Percentiles rank a stretch among this genome's conserved stretches.
These are phyloP conservation scores for Alfaro cultratus DNA, from an alignment of 2,797 vertebrate genomes.

Conservation along the genomic window DNA sequence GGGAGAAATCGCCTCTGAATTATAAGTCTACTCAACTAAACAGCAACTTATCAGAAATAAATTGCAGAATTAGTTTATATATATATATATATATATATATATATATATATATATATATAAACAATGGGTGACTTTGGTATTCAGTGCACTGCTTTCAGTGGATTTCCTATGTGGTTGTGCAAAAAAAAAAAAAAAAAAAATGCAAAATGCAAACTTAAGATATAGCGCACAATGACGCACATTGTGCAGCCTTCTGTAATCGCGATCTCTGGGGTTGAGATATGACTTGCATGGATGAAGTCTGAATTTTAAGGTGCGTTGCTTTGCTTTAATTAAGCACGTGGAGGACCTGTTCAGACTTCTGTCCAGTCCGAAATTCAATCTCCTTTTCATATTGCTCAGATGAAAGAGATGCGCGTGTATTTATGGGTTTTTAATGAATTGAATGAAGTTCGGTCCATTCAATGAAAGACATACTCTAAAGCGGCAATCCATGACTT, in stretches of 20 bases:
- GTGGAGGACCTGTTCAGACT: not conserved
- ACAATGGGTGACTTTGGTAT: not conserved
- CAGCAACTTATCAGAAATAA: not conserved
- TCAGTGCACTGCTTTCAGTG: not conserved
- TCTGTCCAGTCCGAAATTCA: not conserved
- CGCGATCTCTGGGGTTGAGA: not conserved
- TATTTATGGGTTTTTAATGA: not conserved
- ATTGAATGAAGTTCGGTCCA: not conserved
- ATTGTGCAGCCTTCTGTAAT: not conserved
- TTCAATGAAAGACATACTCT: not conserved
- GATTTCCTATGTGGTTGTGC: not conserved
- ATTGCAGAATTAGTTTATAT: not conserved
- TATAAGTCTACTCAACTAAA: not conserved
- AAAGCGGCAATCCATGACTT: not conserved
- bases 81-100: no score
- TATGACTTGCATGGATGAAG: not conserved
- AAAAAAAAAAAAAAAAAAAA: not conserved
- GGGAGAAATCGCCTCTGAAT: not conserved
- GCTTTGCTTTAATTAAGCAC: not conserved
- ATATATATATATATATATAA: no score
- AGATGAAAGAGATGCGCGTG: not conserved
- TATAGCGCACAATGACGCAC: not conserved
- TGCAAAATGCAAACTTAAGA: not conserved
- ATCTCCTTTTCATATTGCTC: not conserved
- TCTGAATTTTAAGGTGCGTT: not conserved